Percentiles rank a stretch among this genome's conserved stretches.
phyloP scores from a whole-genome alignment of 1,140 invertebrate genomes.

The Glossosoma conforme region DNA sequence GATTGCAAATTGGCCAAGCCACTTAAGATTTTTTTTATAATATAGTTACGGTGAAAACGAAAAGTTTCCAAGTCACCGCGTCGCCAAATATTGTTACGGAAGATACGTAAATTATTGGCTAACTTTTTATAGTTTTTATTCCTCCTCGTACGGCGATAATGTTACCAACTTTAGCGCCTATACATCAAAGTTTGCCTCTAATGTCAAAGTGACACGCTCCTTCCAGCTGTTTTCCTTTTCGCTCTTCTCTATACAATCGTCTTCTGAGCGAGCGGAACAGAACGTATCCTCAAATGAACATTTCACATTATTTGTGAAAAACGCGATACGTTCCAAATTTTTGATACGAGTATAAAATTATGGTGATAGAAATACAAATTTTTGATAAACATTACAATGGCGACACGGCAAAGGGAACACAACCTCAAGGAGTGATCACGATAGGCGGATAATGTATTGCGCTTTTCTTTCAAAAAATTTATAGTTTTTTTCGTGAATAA shows the following conservation, averaged over 20 bases:
- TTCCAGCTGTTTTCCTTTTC: neutral
- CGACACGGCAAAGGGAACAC: too few species aligned
- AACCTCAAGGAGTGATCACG: too few species aligned
- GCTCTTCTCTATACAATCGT: too few species aligned
- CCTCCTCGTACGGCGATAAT: constrained; percentile 25
- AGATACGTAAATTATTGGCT: constrained; percentile 24
- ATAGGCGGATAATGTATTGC: too few species aligned
- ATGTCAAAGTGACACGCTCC: constrained; percentile 21
- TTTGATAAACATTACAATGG: too few species aligned
- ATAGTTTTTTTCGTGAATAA: too few species aligned
- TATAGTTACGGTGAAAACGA: too few species aligned
- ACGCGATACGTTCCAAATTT: neutral
- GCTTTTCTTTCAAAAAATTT: too few species aligned
- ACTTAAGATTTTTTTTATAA: too few species aligned
- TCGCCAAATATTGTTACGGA: neutral
- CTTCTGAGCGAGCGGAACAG: too few species aligned
- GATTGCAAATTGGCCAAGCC: constrained; percentile 1
- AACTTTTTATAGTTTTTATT: constrained; percentile 25
- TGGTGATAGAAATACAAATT: too few species aligned
- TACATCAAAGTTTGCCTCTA: constrained; percentile 26
- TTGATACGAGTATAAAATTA: neutral
- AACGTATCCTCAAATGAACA: neutral
- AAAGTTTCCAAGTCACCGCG: too few species aligned
- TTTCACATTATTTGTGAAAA: neutral
- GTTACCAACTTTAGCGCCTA: constrained; percentile 27